A percentile compares a stretch with the other conserved stretches of the same genome.
These are phyloP conservation scores for Rhynchomys soricoides DNA, from an alignment of 2,113 vertebrate genomes.

Conservation along the genomic window DNA sequence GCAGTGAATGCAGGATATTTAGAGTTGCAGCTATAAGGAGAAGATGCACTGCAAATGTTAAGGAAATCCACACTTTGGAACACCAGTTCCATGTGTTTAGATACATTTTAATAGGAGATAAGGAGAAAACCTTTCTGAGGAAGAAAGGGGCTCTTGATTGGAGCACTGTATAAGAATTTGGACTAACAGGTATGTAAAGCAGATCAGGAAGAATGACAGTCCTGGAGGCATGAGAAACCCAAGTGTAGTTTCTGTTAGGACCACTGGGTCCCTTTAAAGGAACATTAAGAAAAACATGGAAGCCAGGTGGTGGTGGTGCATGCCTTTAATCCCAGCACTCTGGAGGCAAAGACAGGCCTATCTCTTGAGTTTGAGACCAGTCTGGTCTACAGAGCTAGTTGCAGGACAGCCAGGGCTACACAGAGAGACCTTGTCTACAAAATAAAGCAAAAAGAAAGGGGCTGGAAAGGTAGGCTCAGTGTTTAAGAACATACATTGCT, in stretches of 20 bases:
- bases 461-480: too few species aligned
- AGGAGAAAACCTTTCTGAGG: not conserved
- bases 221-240: not conserved
- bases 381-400: not conserved
- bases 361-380: not conserved
- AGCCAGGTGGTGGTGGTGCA: not conserved
- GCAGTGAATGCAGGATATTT: not conserved
- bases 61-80: not conserved
- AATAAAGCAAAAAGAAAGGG: not conserved
- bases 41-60: not conserved
- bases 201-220: not conserved
- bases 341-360: not conserved
- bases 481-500: too few species aligned
- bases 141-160: not conserved
- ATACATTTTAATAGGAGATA: not conserved
- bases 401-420: not conserved
- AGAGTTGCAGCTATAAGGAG: not conserved
- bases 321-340: too few species aligned
- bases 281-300: not conserved
- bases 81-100: not conserved
- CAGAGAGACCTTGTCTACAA: not conserved
- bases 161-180: not conserved
- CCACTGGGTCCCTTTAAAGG: not conserved
- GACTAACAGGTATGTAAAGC: not conserved
- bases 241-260: not conserved